A percentile compares a stretch with the other conserved stretches of the same genome.
Conservation (phyloP, 2,113 vertebrate genomes). For the Nymphicus hollandicus region DNA sequence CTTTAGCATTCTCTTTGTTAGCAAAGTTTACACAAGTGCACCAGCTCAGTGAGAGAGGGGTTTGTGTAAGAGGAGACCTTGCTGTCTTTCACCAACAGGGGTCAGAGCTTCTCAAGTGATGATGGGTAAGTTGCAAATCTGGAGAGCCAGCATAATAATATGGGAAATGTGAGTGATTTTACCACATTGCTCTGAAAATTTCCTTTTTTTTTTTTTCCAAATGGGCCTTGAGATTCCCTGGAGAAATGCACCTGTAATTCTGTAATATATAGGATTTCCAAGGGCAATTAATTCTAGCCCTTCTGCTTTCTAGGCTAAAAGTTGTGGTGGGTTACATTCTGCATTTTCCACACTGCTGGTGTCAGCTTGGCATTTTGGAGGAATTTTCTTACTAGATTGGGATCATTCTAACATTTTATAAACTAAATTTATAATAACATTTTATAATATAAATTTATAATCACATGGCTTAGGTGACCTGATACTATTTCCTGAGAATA, state of each 20-base stretch:
- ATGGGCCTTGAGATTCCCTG: background rate
- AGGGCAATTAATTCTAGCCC: background rate
- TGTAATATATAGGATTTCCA: background rate
- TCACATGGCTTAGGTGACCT: background rate
- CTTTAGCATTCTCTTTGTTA: background rate
- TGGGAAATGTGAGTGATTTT: background rate
- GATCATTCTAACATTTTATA: background rate
- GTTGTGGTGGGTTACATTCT: background rate
- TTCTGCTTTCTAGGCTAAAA: background rate
- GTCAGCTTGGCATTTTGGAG: background rate
- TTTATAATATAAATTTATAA: background rate
- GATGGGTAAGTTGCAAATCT: background rate
- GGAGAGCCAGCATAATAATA: background rate
- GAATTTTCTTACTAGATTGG: background rate
- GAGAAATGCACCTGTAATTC: background rate
- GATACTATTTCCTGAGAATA: background rate
- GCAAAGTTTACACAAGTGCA: background rate
- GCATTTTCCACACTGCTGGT: background rate
- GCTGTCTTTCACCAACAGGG: background rate
- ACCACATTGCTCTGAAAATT: background rate
- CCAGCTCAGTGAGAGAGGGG: accelerated
- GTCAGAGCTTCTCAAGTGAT: background rate
- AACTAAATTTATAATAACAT: background rate
- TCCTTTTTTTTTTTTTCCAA: background rate
- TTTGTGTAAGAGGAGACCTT: background rate